phyloP scores from a whole-genome alignment of 2,888 invertebrate species.

The Mythimna albipuncta region DNA sequence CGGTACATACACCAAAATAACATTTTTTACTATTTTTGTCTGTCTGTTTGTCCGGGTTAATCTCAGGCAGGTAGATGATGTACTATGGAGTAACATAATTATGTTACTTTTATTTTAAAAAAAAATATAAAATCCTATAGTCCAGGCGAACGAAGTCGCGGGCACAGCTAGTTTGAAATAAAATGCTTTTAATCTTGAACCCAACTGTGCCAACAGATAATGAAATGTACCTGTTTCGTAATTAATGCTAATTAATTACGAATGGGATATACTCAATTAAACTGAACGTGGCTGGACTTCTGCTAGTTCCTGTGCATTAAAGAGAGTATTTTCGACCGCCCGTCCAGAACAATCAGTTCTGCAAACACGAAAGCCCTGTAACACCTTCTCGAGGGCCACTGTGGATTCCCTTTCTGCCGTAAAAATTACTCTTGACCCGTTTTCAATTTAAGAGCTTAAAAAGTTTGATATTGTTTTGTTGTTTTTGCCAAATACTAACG shows the following conservation, averaged over 20 bases:
- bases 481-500: constrained; percentile 40
- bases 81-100: too few species aligned
- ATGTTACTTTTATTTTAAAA: too few species aligned
- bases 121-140: too few species aligned
- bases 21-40: too few species aligned
- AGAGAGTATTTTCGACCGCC: constrained; percentile 13
- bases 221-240: neutral
- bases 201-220: neutral
- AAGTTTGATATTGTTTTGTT: constrained; percentile 47
- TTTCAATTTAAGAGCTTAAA: constrained; percentile 44
- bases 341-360: constrained; percentile 8
- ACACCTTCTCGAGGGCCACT: constrained; percentile 24
- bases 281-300: neutral
- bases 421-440: constrained; percentile 57
- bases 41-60: too few species aligned
- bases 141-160: too few species aligned
- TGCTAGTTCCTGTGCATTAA: neutral
- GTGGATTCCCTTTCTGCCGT: constrained; percentile 24
- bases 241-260: constrained; percentile 17
- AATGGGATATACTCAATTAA: constrained; percentile 1
- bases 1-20: too few species aligned
- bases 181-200: too few species aligned
- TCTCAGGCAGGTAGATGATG: too few species aligned
- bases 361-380: constrained; percentile 1
- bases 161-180: too few species aligned